Base-by-base conservation (phyloP, 2,888 invertebrate genomes). In the Leucozona laternaria region DNA sequence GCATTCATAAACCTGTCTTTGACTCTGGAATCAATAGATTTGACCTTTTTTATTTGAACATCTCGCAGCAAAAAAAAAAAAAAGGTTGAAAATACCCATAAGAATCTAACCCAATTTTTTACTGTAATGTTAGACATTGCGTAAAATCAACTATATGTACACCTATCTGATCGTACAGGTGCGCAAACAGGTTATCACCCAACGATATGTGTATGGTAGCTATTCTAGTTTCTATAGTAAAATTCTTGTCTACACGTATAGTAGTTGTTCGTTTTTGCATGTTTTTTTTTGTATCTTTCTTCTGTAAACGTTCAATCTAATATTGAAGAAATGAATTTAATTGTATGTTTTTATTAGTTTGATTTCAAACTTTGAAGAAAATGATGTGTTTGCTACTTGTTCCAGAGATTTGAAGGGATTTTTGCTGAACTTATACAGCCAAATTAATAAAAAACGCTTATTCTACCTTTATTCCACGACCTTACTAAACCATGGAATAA, bases 101-200 rank as follows among this genome's bases (percentile, higher is more conserved):
- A 37, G 37, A 58, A 77, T 77, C 37, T 77, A 58, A 77, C 68
- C 73, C 66, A 79, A 73, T 73, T 50, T 66, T 20, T 40, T 50
- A 71, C 55, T 34, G 53, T 22, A 17, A 45, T 55, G 15, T 37
- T 17, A 57, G 58, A 57, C 66, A 77, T 68, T 48, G 37, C 37
- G 13, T n/a, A 25, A 22, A 58, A 48, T 37, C 31, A 25, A 58
- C 28, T 45, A 1, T 17, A 10, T 55, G 48, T 57, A 31, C 31
- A 57, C 15, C 17, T 50, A 22, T 8, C 22, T 28, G 3, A 7
- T 28, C 3, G 13, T 22, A 28, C 45, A 64, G 45, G 64, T 64
- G 45, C 28, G 64, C 13, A 17, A 64, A 64, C 64, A 45, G 64
- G 64, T 64, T 64, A 45, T 45, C 45, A 17, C 25, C 11, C 11